Base-by-base conservation (phyloP, 2,797 vertebrate genomes). In the Micropoecilia bifurca region DNA sequence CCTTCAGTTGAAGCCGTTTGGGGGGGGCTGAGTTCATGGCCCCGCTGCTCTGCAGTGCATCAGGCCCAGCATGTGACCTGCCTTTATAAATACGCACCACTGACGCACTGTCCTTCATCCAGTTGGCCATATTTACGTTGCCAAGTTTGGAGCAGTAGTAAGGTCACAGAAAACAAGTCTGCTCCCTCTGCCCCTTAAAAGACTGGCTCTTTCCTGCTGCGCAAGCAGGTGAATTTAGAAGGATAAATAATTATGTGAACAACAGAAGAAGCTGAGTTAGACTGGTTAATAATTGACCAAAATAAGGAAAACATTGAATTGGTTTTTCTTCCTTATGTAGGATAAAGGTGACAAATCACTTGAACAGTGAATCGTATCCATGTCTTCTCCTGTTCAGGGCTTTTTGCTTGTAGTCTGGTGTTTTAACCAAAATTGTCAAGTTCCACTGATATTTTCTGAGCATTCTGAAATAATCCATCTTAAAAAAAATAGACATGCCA, bases 91-190 rank as follows among this genome's bases (percentile, higher is more conserved):
- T 96, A 95, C 88, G 88, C 91, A 84, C 69, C 75, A 90, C 89
- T 95, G 92, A 93, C 92, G 89, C 83, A 90, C 77, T 77, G 77
- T 77, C 74, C 78, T 88, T 77, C 72, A 80, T 85, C 75, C 81
- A 84, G 82, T 83, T 88, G 88, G 91, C 93, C 95, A 95, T 95
- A 95, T 95, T 95, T 95, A 89, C 87, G 20, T 83, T 76, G 72
- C 74, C 18, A 59, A 90, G 89, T 82, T 80, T 78, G 75, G 78
- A 85, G 83, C 83, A 88, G 90, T 76, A 77, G 84, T 88, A 74
- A 89, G 82, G 82, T 90, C 86, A 86, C 25, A 74, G 72, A 76
- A 82, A 45, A 53, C 82, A 73, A 47, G 71, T 79, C 81, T 89
- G 71, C 74, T 73, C 39, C 72, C 36, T 3, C 66, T 66, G 57